phyloP scores from a whole-genome alignment of 2,797 vertebrate species.

The Sebastes steindachneri region DNA sequence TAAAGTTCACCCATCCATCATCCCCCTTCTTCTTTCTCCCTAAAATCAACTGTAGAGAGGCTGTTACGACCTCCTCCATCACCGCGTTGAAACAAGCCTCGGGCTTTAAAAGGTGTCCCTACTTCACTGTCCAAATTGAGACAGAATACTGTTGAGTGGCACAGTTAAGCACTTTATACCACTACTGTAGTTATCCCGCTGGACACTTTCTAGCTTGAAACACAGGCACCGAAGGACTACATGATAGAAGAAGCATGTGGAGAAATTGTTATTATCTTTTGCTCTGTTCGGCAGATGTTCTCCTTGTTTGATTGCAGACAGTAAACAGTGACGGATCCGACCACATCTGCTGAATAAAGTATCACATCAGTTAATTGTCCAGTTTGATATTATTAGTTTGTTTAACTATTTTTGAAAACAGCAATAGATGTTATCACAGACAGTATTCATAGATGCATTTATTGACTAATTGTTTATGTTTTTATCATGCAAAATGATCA shows the following conservation, averaged over 20 bases:
- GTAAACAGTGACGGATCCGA: not conserved
- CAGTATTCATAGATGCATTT: not conserved
- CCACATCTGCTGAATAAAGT: not conserved
- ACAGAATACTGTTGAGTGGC: conserved; percentile 49
- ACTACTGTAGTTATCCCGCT: conserved; percentile 28
- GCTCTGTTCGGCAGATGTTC: not conserved
- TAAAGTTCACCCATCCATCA: conserved; percentile 56
- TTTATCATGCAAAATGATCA: not conserved
- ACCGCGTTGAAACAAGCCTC: conserved; percentile 49
- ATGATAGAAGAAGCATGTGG: not conserved
- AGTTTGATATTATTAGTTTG: not conserved
- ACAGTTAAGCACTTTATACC: conserved; percentile 38
- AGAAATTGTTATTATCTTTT: not conserved
- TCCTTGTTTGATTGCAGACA: not conserved
- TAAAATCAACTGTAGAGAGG: conserved; percentile 49
- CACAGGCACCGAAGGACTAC: not conserved
- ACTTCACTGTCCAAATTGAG: conserved; percentile 60
- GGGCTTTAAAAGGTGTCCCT: conserved; percentile 48
- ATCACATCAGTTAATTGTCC: not conserved
- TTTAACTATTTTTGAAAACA: not conserved
- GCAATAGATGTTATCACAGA: not conserved
- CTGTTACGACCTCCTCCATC: conserved; percentile 59
- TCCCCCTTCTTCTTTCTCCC: conserved; percentile 23
- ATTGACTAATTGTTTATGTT: not conserved
- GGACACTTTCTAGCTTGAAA: conserved; percentile 2